These are phyloP conservation scores for Heliopora coerulea DNA, from an alignment of 92 coral and sea anemone genomes.

Conservation along the genomic window DNA sequence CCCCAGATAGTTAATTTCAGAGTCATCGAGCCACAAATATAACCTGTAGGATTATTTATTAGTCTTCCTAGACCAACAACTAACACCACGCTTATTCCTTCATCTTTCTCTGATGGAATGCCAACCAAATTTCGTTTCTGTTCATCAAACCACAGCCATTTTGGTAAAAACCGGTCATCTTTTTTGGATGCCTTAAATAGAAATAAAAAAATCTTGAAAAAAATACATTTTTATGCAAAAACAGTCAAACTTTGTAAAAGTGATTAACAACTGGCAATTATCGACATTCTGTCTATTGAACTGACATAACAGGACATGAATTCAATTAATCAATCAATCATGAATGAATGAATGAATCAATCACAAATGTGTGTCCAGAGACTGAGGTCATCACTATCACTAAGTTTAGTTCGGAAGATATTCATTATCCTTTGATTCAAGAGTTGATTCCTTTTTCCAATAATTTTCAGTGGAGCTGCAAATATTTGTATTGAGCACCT, in stretches of 20 bases:
- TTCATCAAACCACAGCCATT: constrained; percentile 75
- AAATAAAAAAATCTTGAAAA: neutral
- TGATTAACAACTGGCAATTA: too few species aligned
- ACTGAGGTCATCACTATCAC: too few species aligned
- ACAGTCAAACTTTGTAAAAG: neutral
- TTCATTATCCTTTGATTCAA: too few species aligned
- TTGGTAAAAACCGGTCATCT: constrained; percentile 62
- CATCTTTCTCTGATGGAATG: constrained; percentile 69
- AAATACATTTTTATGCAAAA: neutral
- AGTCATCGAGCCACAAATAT: constrained; percentile 78
- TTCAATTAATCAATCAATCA: too few species aligned
- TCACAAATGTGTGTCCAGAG: too few species aligned
- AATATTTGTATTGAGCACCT: too few species aligned
- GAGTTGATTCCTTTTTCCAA: too few species aligned
- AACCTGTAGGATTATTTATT: constrained; percentile 46
- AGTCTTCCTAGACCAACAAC: constrained; percentile 70
- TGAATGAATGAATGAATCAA: too few species aligned
- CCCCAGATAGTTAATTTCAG: constrained; percentile 65
- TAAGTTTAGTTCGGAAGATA: too few species aligned
- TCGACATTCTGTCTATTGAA: too few species aligned
- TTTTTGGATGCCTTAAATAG: neutral
- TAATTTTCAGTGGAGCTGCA: too few species aligned
- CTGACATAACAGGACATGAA: too few species aligned
- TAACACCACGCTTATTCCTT: constrained; percentile 67
- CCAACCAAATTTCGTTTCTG: constrained; percentile 64